Base-by-base conservation (phyloP, 1,140 invertebrate genomes). In the Melanaphis sacchari region DNA sequence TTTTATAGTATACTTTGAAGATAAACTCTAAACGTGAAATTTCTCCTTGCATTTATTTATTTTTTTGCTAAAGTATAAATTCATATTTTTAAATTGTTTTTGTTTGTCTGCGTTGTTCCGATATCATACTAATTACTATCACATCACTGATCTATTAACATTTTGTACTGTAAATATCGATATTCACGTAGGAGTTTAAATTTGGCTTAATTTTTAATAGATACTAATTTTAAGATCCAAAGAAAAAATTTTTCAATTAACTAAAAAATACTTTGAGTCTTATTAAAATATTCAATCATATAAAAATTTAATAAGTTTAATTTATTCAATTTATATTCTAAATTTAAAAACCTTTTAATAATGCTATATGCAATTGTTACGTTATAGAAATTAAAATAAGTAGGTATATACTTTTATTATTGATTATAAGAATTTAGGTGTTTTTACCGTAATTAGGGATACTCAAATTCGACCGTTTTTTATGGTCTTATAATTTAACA, bases 301-400 rank as follows among this genome's bases (percentile, higher is more conserved):
- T 84, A 84, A 41, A 84, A 76, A 76, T n/a, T 76, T 76, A 76
- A 76, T 76, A 76, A 40, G 15, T 9, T 40, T 41, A 84, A 38
- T 22, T 84, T 84, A 84, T 41, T 41, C 31, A 84, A 84, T 40
- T 84, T 41, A 84, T 41, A 84, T 84, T 84, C n/a, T 84, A 41
- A 38, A 84, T 84, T 84, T 40, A 41, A 84, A 82, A 84, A 40
- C 36, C 82, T 84, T 40, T 84, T 40, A 41, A 41, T 40, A 40
- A 40, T 41, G 22, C 36, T 38, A 82, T 82, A 40, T 41, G 22
- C 36, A 82, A 82, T 82, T 82, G 76, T 82, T 6, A 82, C 22
- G 36, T 82, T 38, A 82, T 82, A 22, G 36, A n/a, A 82, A 38
- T 82, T 24, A 82, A 82, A 82, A 21, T 40, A 41, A 40, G 22